Base-by-base conservation (phyloP, 2,888 invertebrate genomes). In the Synanthedon vespiformis region DNA sequence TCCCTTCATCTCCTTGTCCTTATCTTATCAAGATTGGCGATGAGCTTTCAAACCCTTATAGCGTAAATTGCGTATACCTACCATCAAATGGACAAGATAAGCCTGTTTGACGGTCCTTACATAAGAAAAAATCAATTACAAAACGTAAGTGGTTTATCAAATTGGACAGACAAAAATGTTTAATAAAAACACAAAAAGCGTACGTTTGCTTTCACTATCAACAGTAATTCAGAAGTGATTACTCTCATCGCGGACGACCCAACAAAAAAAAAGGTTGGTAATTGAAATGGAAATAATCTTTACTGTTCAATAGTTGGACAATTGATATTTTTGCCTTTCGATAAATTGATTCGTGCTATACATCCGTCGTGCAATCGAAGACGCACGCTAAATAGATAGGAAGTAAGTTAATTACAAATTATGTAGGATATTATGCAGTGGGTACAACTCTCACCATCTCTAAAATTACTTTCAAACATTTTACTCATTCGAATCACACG, bases 221-320 rank as follows among this genome's bases (percentile, higher is more conserved):
- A 61, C 70, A 65, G 70, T 72, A 71, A 69, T 67, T 64, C 61
- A 68, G 71, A 74, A 74, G 65, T 74, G 67, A 74, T 73, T 75
- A 73, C 57, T 64, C 65, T 64, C 65, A 61, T 63, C 58, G 59
- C 69, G 58, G 70, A 74, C 71, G 75, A 80, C 80, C 78, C 77
- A 74, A 14, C 27, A 27, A 34, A 77, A 79, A 76, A 77, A 76
- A 22, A 22, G 5, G 67, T 57, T 13, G 44, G 55, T 72, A 77
- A 78, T 74, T 72, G 72, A 74, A 77, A 73, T 68, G 71, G 72
- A 74, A 74, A 73, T 67, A 67, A 70, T 70, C 62, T 63, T 58
- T 64, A 65, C 65, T 57, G 60, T 50, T 54, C 51, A 48, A 64
- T 63, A 57, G 63, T 58, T 63, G 52, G 58, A 60, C 63, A 65